Base-by-base conservation (phyloP, 53 echinoderm and acorn worm genomes). In the Hippasteria phrygiana region DNA sequence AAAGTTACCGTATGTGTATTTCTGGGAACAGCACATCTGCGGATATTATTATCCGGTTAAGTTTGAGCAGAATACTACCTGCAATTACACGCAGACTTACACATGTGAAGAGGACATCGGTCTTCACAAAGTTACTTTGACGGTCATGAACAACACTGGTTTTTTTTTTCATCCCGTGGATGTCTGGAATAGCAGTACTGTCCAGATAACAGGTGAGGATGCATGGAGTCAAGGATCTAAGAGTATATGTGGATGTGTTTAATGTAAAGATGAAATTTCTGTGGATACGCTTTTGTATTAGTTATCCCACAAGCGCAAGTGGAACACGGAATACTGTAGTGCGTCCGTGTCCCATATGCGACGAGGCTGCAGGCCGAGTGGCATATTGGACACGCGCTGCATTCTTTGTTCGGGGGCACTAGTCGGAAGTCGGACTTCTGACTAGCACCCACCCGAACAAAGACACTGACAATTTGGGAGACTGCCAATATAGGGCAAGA, bases 1-100 rank as follows among this genome's bases (percentile, higher is more conserved):
- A 16, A 26, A 32, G 26, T 27, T 0, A 9, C 38, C 41, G 45
- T 88, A 80, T 46, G 31, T 26, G 16, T 92, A 82, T 62, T 18
- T 5, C 14, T 92, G 92, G 92, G 34, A 5, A 47, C 89, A 92
- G 65, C 24, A 12, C 9, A 62, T 76, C 22, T 91, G 87, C 13
- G 85, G 76, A 14, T 14, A 40, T 4, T 22, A 17, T 0, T 32
- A 50, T n/a, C 36, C 7, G 1, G 22, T 70, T 32, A 11, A 6
- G 0, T 24, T 70, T 18, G 12, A 53, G 7, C 85, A 71, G 36
- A 65, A 54, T 43, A 10, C 8, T 16, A 70, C 53, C n/a, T 91
- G 87, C 35, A 87, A 78, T 77, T 74, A 39, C 43, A 62, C 71
- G 3, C 69, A 66, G 36, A 26, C 28, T 11, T 91, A 91, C 53